Evolutionary conservation across 2,888 invertebrate species (phyloP), one percentile per base, ranked within the genome.

Genomic region (Caenorhabditis sp.): DNA sequence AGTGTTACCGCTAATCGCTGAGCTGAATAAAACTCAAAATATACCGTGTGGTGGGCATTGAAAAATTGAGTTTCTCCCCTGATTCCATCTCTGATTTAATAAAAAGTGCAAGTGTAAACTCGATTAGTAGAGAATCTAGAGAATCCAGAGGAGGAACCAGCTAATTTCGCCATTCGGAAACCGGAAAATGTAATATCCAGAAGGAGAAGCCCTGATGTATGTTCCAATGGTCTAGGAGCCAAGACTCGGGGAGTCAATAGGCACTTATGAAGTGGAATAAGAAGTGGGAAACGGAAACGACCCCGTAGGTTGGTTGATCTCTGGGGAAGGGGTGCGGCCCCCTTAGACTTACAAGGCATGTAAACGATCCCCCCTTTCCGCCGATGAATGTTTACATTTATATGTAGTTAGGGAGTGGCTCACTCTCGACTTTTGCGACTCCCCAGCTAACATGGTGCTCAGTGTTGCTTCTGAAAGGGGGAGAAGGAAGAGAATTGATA

Each of bases 371-470:
- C 58, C 47, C 20, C 61, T 50, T 32, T 32, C 32, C 40, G 9
- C 47, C 47, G 47, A 18, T 61, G 62, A 47, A 60, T 76, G 76
- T 76, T 76, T 67, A 61, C 76, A 76, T 76, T 72, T 50, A 35
- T 76, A 76, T 76, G 76, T 76, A 76, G 76, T 76, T 76, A 76
- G 76, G 76, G 76, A 76, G 76, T 76, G 76, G 67, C 76, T 67
- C 76, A 67, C 67, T n/a, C n/a, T 67, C 74, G 72, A 72, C 64
- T 72, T 72, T 64, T 58, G 56, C 56, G 56, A 47, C 32, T 26
- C 64, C 32, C 47, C 64, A 40, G 40, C 55, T 44, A 72, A 64
- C 35, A 18, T 35, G 18, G 18, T 2, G 35, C 58, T 32, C 9
- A 4, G 32, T 9, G 4, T n/a, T n/a, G 32, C 40, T 65, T 70